A percentile compares a stretch with the other conserved stretches of the same genome.
Evolutionary conservation across 2,888 invertebrate genomes (phyloP).

Genomic region (Torymus tubicola): DNA sequence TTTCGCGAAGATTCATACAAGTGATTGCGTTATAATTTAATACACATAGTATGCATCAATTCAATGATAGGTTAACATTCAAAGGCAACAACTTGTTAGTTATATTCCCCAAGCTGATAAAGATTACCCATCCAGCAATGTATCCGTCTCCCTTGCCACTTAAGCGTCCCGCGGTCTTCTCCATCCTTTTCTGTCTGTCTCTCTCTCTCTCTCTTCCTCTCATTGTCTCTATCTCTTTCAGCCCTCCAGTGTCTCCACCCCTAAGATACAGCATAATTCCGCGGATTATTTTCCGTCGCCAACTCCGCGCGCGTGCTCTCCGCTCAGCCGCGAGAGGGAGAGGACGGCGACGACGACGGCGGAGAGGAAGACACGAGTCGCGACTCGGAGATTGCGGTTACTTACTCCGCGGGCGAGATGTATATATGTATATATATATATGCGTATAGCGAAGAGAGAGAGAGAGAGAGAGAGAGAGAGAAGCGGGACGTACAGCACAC

Average conservation of each 20-base stretch:
- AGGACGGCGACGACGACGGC: too few species aligned
- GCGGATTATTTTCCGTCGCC: conserved; percentile 43
- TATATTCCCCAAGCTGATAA: conserved; percentile 11
- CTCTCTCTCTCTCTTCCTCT: neutral
- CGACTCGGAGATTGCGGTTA: conserved; percentile 53
- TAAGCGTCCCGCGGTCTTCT: too few species aligned
- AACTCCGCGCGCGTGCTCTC: neutral
- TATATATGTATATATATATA: too few species aligned
- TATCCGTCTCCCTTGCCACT: neutral
- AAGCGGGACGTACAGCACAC: neutral
- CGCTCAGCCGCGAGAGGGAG: neutral
- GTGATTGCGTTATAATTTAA: neutral
- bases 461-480: neutral
- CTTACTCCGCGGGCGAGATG: conserved; percentile 16
- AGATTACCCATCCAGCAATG: conserved; percentile 14
- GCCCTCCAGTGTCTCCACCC: neutral
- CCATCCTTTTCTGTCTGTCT: neutral
- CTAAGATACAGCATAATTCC: conserved; percentile 26
- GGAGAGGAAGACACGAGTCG: conserved; percentile 39
- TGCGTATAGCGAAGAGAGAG: neutral
- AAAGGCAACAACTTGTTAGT: neutral
- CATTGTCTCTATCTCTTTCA: neutral
- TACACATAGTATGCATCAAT: neutral
- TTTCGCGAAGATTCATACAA: neutral
- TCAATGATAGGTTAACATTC: neutral